Evolutionary conservation across 1,140 invertebrate species (phyloP).

Genomic region (Anastatus disparis): DNA sequence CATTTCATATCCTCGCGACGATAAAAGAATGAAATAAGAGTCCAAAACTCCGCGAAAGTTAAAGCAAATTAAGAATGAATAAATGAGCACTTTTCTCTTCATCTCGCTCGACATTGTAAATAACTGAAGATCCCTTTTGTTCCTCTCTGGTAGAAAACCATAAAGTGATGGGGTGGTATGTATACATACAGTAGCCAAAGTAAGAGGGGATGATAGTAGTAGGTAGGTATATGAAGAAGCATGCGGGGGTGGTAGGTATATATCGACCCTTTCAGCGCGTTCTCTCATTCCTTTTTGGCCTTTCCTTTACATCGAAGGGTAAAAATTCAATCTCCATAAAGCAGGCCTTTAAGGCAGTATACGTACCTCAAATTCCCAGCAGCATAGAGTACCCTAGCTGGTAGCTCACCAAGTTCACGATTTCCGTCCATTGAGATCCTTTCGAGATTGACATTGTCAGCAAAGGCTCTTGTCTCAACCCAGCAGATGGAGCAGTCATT

Average conservation of each 20-base stretch:
- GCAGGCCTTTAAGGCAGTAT: not conserved
- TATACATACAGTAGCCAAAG: no score
- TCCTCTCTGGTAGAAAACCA: not conserved
- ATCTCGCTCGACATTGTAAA: not conserved
- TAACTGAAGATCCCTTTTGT: not conserved
- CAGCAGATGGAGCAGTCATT: conserved; percentile 73
- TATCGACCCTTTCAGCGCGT: no score
- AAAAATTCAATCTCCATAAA: conserved; percentile 30
- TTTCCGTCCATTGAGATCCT: conserved; percentile 82
- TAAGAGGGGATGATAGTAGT: no score
- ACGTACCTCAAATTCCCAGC: conserved; percentile 77
- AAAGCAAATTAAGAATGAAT: not conserved
- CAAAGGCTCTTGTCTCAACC: conserved; percentile 81
- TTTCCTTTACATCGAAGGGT: not conserved
- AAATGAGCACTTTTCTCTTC: no score
- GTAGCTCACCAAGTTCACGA: conserved; percentile 74
- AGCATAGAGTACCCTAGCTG: conserved; percentile 78
- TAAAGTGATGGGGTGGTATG: not conserved
- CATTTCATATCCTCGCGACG: no score
- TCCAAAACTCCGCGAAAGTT: no score
- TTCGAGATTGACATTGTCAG: conserved; percentile 85
- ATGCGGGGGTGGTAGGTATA: no score
- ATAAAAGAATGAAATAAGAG: no score
- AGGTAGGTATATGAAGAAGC: no score
- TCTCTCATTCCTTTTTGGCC: no score